Percentiles rank a stretch among this genome's conserved stretches.
These are phyloP conservation scores for Salvator merianae DNA, from an alignment of 2,113 vertebrate genomes.

Conservation along the genomic window DNA sequence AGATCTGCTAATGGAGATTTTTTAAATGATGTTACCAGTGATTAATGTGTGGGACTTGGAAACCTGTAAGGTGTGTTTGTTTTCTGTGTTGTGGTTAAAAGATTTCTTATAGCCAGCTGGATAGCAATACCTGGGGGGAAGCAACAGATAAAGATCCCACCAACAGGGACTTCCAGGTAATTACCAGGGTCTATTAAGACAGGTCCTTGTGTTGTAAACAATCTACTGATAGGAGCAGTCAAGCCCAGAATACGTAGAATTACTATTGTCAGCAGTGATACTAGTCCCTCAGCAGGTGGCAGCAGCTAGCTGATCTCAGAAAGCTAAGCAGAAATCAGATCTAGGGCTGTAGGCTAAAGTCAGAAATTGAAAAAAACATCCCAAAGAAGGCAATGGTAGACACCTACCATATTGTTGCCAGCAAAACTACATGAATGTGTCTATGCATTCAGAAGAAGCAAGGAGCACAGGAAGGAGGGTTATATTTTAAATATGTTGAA, in stretches of 20 bases:
- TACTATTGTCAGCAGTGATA: neutral
- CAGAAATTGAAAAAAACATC: too few relatives aligned
- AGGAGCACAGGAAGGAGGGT: too few relatives aligned
- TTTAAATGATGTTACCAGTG: neutral
- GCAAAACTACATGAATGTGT: too few relatives aligned
- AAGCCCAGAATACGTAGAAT: neutral
- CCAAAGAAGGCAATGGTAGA: too few relatives aligned
- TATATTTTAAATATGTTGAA: too few relatives aligned
- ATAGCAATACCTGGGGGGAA: neutral
- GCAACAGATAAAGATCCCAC: neutral
- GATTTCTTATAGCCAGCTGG: neutral
- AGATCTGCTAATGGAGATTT: slow-evolving; percentile 31
- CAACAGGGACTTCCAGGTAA: neutral
- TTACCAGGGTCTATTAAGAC: slow-evolving; percentile 5
- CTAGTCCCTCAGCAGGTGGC: too few relatives aligned
- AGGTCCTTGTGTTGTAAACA: neutral
- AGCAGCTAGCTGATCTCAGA: too few relatives aligned
- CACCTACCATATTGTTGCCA: too few relatives aligned
- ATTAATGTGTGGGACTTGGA: slow-evolving; percentile 1
- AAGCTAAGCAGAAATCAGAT: too few relatives aligned
- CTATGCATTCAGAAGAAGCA: too few relatives aligned
- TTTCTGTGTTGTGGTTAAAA: neutral
- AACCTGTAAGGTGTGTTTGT: slow-evolving; percentile 1
- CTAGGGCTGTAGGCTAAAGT: too few relatives aligned
- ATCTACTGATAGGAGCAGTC: neutral